These are phyloP conservation scores for Sebastolobus altivelis DNA, from an alignment of 2,797 vertebrate species.

Conservation along the genomic window DNA sequence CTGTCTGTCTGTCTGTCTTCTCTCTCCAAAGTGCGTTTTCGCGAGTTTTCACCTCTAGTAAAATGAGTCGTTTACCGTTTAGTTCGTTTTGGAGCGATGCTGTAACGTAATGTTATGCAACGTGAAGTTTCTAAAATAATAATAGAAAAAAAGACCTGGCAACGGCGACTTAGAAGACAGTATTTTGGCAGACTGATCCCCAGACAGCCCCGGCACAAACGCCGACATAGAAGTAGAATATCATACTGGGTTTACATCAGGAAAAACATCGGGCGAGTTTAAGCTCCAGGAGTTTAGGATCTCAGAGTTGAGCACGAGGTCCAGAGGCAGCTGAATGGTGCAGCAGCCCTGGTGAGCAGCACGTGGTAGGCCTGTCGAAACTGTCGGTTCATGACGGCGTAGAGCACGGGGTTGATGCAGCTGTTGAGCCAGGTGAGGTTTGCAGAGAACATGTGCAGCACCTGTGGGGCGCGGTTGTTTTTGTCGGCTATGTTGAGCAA, in stretches of 20 bases:
- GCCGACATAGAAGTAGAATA: not conserved
- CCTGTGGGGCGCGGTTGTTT: slow-evolving; percentile 81
- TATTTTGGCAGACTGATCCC: too few relatives aligned
- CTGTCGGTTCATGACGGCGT: slow-evolving; percentile 91
- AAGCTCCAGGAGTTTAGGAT: not conserved
- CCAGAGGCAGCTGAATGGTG: slow-evolving; percentile 69
- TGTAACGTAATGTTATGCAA: too few relatives aligned
- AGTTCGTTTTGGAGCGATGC: too few relatives aligned
- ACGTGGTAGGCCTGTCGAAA: slow-evolving; percentile 87
- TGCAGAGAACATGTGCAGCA: slow-evolving; percentile 89
- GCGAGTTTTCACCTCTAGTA: too few relatives aligned
- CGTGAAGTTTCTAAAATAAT: too few relatives aligned
- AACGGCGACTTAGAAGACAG: too few relatives aligned
- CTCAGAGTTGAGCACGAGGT: not conserved
- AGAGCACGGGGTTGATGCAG: slow-evolving; percentile 92
- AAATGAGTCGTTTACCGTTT: too few relatives aligned
- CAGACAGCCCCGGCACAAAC: too few relatives aligned
- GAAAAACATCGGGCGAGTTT: not conserved
- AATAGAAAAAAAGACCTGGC: too few relatives aligned
- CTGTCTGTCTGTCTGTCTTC: too few relatives aligned
- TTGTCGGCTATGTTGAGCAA: slow-evolving; percentile 89
- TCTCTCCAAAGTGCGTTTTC: too few relatives aligned
- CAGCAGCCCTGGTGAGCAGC: slow-evolving; percentile 75
- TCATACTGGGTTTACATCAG: not conserved
- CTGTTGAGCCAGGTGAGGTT: slow-evolving; percentile 94